Conservation (phyloP, 2,888 invertebrate species). For the Xestobium rufovillosum region DNA sequence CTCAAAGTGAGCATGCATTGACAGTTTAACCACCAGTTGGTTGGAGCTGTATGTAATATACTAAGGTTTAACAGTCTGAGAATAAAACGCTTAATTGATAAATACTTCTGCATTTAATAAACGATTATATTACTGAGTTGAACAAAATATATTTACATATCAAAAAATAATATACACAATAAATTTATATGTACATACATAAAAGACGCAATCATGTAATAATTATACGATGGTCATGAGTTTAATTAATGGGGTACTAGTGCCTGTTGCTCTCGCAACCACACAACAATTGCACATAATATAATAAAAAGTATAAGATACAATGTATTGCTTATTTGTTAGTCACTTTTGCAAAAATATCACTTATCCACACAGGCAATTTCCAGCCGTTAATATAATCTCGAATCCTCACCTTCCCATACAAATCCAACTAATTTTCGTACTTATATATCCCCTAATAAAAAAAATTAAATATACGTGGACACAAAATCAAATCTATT, state of each 20-base stretch:
- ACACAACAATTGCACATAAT: slow-evolving; percentile 42
- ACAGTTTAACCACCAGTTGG: too few relatives aligned
- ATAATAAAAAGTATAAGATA: slow-evolving; percentile 54
- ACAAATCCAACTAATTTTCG: not conserved
- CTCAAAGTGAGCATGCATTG: too few relatives aligned
- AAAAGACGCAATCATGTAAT: slow-evolving; percentile 30
- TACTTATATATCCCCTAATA: not conserved
- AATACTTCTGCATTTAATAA: slow-evolving; percentile 41
- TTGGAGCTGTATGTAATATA: too few relatives aligned
- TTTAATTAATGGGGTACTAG: slow-evolving; percentile 33
- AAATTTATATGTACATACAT: slow-evolving; percentile 44
- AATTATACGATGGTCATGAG: slow-evolving; percentile 15
- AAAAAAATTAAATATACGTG: slow-evolving; percentile 4
- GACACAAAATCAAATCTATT: slow-evolving; percentile 8
- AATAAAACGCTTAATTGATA: too few relatives aligned
- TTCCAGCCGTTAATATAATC: too few relatives aligned
- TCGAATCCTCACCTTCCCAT: not conserved
- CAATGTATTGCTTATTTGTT: slow-evolving; percentile 71
- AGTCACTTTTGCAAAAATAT: slow-evolving; percentile 65
- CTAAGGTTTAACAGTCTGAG: too few relatives aligned
- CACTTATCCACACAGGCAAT: slow-evolving; percentile 45
- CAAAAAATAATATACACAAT: slow-evolving; percentile 46
- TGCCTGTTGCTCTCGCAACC: slow-evolving; percentile 34
- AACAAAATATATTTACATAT: slow-evolving; percentile 47
- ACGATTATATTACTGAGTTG: slow-evolving; percentile 44